phyloP scores from a whole-genome alignment of 1,140 invertebrate genomes.

The Pinna nobilis region DNA sequence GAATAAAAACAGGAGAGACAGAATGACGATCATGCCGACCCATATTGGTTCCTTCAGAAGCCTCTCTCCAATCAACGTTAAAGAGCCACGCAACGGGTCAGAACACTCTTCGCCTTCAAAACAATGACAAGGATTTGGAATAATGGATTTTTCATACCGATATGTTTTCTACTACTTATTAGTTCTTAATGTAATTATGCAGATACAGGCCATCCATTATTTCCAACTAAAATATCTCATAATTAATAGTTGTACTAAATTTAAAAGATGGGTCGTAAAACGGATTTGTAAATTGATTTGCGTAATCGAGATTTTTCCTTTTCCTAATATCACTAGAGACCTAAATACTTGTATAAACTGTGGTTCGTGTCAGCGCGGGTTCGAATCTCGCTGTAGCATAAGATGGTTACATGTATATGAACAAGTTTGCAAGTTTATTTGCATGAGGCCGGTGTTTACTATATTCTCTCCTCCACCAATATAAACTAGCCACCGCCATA shows the following conservation, averaged over 20 bases:
- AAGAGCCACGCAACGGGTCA: background rate
- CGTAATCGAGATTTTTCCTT: no score
- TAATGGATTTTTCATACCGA: background rate
- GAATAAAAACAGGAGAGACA: slow-evolving; percentile 55
- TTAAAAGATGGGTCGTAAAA: no score
- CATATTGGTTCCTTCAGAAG: slow-evolving; percentile 65
- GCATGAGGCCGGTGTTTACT: background rate
- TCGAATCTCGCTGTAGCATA: no score
- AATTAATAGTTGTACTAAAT: no score
- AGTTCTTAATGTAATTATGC: background rate
- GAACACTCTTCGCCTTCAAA: slow-evolving; percentile 13
- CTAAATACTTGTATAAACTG: no score
- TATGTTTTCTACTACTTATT: background rate
- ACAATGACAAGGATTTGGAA: background rate
- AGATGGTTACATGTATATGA: no score
- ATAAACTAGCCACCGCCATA: background rate
- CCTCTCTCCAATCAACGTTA: slow-evolving; percentile 41
- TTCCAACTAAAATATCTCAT: no score
- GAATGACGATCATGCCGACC: slow-evolving; percentile 65
- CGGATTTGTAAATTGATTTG: no score
- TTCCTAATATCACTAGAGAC: no score
- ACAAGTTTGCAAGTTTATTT: background rate
- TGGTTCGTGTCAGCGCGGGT: no score
- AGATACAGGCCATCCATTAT: no score
- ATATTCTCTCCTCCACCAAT: background rate